Conservation (phyloP, 30 jellyfish, hydroid and myxozoan species). For the Phacellophora camtschatica region DNA sequence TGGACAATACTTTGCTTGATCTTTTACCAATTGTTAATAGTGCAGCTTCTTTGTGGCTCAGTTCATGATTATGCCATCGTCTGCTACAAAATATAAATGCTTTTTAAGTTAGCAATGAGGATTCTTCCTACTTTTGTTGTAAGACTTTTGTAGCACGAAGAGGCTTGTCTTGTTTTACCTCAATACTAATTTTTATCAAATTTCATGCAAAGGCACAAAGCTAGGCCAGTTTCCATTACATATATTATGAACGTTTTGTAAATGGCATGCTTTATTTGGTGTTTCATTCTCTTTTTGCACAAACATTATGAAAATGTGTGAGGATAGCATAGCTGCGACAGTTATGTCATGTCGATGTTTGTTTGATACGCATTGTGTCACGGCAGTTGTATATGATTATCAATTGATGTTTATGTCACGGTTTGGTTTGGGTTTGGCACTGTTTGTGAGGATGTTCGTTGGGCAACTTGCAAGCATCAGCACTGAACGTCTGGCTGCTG, state of each 20-base stretch:
- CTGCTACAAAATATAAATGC: too few relatives aligned
- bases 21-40: too few relatives aligned
- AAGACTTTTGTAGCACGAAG: too few relatives aligned
- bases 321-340: not conserved
- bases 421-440: not conserved
- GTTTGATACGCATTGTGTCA: slow-evolving; percentile 28
- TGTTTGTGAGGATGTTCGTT: slow-evolving; percentile 44
- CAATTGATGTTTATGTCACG: slow-evolving; percentile 7
- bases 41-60: too few relatives aligned
- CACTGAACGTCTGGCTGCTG: too few relatives aligned
- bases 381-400: not conserved
- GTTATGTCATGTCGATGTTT: slow-evolving; percentile 28
- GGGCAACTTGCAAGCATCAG: not conserved
- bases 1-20: too few relatives aligned
- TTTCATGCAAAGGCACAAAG: not conserved
- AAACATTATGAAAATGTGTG: slow-evolving; percentile 39
- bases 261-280: slow-evolving; percentile 1
- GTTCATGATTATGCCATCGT: too few relatives aligned
- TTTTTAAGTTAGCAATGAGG: too few relatives aligned
- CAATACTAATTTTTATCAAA: too few relatives aligned
- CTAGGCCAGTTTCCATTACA: slow-evolving; percentile 20
- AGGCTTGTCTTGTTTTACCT: too few relatives aligned
- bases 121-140: too few relatives aligned
- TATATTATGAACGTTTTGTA: not conserved
- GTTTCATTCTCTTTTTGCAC: slow-evolving; percentile 11